Percentiles rank a stretch among this genome's conserved stretches.
These are phyloP conservation scores for Dynastes tityus DNA, from an alignment of 2,888 invertebrate genomes.

Conservation along the genomic window DNA sequence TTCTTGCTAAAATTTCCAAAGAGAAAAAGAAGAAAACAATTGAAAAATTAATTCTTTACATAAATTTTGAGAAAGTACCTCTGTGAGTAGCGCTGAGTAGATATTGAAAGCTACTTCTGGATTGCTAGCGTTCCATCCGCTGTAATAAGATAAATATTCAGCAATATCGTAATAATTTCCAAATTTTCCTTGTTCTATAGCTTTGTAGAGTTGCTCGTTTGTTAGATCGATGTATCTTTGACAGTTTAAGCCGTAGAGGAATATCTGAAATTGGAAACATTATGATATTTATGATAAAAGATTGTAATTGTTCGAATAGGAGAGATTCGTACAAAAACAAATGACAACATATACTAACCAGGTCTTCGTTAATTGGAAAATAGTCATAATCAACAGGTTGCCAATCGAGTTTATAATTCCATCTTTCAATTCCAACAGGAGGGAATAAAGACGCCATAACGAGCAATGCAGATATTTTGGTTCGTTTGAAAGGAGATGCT, in stretches of 20 bases:
- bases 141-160: slow-evolving; percentile 44
- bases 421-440: slow-evolving; percentile 71
- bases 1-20: slow-evolving; percentile 58
- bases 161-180: slow-evolving; percentile 40
- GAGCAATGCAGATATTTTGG: slow-evolving; percentile 79
- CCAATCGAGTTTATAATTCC: slow-evolving; percentile 46
- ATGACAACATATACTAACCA: slow-evolving; percentile 28
- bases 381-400: slow-evolving; percentile 49
- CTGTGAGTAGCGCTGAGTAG: slow-evolving; percentile 37
- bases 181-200: slow-evolving; percentile 34
- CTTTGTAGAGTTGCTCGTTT: slow-evolving; percentile 7
- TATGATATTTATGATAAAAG: neutral
- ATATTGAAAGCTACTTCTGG: slow-evolving; percentile 42
- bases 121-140: slow-evolving; percentile 48
- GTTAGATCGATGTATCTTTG: slow-evolving; percentile 27
- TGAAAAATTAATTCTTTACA: neutral
- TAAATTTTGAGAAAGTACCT: slow-evolving; percentile 15
- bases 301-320: too few relatives aligned
- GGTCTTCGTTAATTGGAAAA: slow-evolving; percentile 35
- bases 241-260: slow-evolving; percentile 43
- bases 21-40: slow-evolving; percentile 33
- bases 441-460: slow-evolving; percentile 79
- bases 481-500: slow-evolving; percentile 79
- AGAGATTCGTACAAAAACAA: too few relatives aligned
- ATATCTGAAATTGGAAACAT: slow-evolving; percentile 27